phyloP scores from a whole-genome alignment of 2,113 vertebrate genomes.

The Pontoporia blainvillei region DNA sequence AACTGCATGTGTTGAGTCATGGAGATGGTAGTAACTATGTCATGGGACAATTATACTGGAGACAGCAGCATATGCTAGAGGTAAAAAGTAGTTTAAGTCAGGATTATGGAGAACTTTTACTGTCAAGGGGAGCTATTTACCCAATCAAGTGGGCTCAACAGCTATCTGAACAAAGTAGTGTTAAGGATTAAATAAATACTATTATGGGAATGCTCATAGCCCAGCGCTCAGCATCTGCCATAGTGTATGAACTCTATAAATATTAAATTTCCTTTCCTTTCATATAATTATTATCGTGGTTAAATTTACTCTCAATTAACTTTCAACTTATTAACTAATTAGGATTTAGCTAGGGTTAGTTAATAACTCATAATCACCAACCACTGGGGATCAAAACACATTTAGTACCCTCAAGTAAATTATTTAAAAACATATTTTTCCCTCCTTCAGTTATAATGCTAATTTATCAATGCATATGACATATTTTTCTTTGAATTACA shows the following conservation, averaged over 20 bases:
- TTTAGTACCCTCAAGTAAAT: neutral
- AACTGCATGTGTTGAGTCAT: rapidly evolving
- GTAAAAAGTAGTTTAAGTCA: neutral
- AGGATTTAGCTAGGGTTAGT: neutral
- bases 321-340: neutral
- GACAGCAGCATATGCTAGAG: neutral
- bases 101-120: neutral
- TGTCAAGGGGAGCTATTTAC: neutral
- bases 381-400: neutral
- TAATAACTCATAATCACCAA: neutral
- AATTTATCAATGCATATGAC: neutral
- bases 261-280: neutral
- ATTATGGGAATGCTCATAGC: neutral
- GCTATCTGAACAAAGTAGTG: neutral
- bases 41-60: neutral
- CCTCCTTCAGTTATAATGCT: neutral
- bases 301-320: neutral
- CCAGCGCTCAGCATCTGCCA: neutral
- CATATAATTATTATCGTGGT: neutral
- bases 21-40: neutral
- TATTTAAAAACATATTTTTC: neutral
- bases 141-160: neutral
- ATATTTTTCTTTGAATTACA: neutral
- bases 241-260: neutral
- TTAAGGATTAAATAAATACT: neutral